A percentile compares a stretch with the other conserved stretches of the same genome.
These are phyloP conservation scores for Sebastiscus albofasciatus DNA, from an alignment of 2,797 vertebrate genomes.

Conservation along the genomic window DNA sequence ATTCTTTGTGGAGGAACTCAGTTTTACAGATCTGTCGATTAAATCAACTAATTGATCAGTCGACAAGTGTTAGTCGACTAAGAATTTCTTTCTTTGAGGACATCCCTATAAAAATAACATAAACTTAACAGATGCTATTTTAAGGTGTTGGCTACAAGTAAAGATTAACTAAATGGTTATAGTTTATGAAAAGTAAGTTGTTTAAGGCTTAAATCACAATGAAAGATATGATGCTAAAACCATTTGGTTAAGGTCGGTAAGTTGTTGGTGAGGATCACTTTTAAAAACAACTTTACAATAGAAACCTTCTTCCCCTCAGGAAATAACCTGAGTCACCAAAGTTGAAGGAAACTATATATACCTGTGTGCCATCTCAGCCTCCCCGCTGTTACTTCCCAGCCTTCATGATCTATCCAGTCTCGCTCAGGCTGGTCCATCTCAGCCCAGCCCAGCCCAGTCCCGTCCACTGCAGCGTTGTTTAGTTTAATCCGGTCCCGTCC, in stretches of 20 bases:
- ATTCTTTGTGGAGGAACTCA: too few relatives aligned
- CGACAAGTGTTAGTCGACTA: too few relatives aligned
- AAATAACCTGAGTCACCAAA: background rate
- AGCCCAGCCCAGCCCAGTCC: conserved; percentile 14
- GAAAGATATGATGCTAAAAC: background rate
- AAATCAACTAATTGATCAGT: too few relatives aligned
- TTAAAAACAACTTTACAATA: background rate
- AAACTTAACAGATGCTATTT: background rate
- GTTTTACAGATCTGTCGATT: too few relatives aligned
- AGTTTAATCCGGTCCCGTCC: conserved; percentile 58
- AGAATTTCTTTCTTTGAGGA: too few relatives aligned
- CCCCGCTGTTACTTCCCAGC: background rate
- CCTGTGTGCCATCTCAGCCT: background rate
- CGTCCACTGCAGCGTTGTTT: conserved; percentile 26
- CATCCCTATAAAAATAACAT: background rate
- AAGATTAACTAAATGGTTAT: background rate
- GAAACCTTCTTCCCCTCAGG: background rate
- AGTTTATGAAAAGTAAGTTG: background rate
- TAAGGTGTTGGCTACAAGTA: background rate
- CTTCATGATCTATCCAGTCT: conserved; percentile 4
- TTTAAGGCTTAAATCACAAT: background rate
- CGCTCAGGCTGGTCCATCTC: conserved; percentile 1
- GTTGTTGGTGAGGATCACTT: background rate
- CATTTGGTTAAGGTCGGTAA: background rate
- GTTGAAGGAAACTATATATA: background rate